phyloP scores from a whole-genome alignment of 1,140 invertebrate species.

The Nasonia longicornis region DNA sequence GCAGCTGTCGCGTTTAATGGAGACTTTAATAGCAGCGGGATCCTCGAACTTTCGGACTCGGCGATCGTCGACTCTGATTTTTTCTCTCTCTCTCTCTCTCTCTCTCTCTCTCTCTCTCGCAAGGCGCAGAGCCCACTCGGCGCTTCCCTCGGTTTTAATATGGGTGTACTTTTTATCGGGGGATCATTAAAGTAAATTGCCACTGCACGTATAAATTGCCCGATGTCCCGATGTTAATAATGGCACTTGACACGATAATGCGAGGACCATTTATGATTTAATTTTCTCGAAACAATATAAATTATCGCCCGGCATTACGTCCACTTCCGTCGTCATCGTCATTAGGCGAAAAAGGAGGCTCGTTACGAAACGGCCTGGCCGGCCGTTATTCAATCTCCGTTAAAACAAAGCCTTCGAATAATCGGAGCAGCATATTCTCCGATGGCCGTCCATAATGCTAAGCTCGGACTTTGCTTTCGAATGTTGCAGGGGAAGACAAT shows the following conservation, averaged over 20 bases:
- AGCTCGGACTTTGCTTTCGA: neutral
- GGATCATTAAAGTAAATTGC: neutral
- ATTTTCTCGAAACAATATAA: neutral
- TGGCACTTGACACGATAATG: neutral
- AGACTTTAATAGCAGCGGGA: neutral
- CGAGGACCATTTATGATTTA: neutral
- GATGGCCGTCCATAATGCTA: neutral
- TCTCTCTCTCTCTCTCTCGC: too few species aligned
- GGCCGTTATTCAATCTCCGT: too few species aligned
- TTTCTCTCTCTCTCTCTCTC: neutral
- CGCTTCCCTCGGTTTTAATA: neutral
- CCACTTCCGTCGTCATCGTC: too few species aligned
- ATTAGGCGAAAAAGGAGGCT: too few species aligned
- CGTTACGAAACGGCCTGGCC: too few species aligned
- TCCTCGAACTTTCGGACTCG: neutral
- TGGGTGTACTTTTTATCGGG: neutral
- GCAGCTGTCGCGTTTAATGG: conserved; percentile 11
- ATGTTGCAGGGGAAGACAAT: conserved; percentile 67
- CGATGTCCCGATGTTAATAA: neutral
- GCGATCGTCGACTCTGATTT: neutral
- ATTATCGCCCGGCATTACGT: neutral
- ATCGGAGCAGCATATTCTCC: too few species aligned
- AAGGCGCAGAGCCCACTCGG: too few species aligned
- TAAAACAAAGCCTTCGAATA: too few species aligned
- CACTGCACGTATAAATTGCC: neutral